Conservation (phyloP, 2,888 invertebrate species). For the Diplolepis rosae region DNA sequence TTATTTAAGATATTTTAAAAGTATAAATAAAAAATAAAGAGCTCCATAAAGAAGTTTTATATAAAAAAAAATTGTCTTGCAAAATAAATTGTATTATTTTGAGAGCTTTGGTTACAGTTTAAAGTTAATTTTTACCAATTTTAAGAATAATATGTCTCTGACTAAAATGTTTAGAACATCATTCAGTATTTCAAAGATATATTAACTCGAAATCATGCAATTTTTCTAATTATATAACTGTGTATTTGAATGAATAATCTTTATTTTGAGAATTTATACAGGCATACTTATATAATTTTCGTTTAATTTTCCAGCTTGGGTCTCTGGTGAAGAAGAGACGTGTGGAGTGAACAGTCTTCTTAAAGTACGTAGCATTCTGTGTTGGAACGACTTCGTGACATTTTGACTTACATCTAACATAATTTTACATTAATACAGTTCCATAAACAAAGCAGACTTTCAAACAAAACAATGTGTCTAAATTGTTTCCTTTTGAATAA, state of each 20-base stretch:
- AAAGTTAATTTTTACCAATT: no score
- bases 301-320: slow-evolving; percentile 77
- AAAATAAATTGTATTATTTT: no score
- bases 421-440: neutral
- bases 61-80: no score
- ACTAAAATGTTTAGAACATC: no score
- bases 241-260: neutral
- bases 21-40: no score
- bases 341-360: slow-evolving; percentile 77
- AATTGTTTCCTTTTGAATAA: neutral
- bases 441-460: neutral
- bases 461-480: neutral
- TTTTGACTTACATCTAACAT: neutral
- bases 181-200: no score
- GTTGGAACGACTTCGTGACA: neutral
- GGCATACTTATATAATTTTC: neutral
- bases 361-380: neutral
- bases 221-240: no score
- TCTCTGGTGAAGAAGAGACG: slow-evolving; percentile 88
- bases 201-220: no score
- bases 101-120: no score
- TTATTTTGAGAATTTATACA: neutral
- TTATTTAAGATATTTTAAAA: slow-evolving; percentile 33
- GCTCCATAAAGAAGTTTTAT: no score
- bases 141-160: no score